Conservation (phyloP, 2,113 vertebrate species). For the Carlito syrichta region DNA sequence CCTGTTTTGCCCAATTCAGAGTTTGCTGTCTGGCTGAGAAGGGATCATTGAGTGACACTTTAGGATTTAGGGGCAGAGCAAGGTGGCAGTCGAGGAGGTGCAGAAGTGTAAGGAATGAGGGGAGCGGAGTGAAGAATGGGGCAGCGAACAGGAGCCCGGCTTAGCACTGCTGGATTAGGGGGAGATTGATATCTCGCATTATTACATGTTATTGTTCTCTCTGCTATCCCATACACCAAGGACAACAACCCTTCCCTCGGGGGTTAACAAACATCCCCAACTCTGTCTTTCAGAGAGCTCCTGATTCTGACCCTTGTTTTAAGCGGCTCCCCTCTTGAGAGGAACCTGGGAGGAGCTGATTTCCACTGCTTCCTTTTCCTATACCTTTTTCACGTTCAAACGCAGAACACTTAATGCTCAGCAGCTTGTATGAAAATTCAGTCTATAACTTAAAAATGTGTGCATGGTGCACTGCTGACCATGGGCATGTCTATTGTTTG, state of each 20-base stretch:
- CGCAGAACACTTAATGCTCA: background rate
- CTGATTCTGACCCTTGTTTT: conserved; percentile 9
- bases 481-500: conserved; percentile 55
- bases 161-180: background rate
- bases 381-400: background rate
- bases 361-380: conserved; percentile 9
- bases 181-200: background rate
- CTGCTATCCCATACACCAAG: background rate
- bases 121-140: background rate
- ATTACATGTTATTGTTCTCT: background rate
- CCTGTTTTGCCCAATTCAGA: background rate
- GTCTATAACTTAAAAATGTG: background rate
- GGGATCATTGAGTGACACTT: background rate
- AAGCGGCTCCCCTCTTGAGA: background rate
- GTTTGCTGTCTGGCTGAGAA: background rate
- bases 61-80: background rate
- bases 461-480: conserved; percentile 16
- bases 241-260: background rate
- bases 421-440: conserved; percentile 7
- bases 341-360: background rate
- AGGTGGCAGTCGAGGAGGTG: background rate
- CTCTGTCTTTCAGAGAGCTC: background rate
- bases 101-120: background rate
- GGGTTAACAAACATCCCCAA: background rate
- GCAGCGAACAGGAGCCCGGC: background rate